These are phyloP conservation scores for Sciurus niger DNA, from an alignment of 2,113 vertebrate genomes.

Conservation along the genomic window DNA sequence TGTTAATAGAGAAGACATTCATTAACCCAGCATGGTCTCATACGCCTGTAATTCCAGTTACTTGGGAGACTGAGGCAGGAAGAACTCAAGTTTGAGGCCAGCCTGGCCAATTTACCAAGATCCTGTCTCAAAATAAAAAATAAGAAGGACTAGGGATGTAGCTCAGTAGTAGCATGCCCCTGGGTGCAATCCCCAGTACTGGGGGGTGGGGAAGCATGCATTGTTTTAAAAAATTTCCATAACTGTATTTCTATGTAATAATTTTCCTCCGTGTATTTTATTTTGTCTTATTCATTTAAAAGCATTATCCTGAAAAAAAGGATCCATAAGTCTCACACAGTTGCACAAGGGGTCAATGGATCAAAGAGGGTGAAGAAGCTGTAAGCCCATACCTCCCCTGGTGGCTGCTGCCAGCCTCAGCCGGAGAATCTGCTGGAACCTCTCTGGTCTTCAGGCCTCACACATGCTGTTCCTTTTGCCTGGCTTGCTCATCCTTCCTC, in stretches of 20 bases:
- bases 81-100: not conserved
- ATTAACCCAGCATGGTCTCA: not conserved
- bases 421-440: not conserved
- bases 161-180: not conserved
- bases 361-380: not conserved
- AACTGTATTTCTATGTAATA: not conserved
- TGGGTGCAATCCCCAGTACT: not conserved
- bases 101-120: not conserved
- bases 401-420: not conserved
- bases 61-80: not conserved
- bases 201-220: not conserved
- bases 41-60: too few relatives aligned
- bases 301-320: not conserved
- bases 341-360: not conserved
- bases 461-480: not conserved
- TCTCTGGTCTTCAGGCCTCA: not conserved
- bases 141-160: not conserved
- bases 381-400: not conserved
- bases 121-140: not conserved
- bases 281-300: not conserved
- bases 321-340: not conserved
- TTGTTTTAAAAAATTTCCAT: not conserved
- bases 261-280: not conserved
- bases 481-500: too few relatives aligned
- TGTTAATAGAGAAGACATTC: not conserved